Percentiles rank a stretch among this genome's conserved stretches.
phyloP scores from a whole-genome alignment of 2,797 vertebrate genomes.

The Serranus cabrilla region DNA sequence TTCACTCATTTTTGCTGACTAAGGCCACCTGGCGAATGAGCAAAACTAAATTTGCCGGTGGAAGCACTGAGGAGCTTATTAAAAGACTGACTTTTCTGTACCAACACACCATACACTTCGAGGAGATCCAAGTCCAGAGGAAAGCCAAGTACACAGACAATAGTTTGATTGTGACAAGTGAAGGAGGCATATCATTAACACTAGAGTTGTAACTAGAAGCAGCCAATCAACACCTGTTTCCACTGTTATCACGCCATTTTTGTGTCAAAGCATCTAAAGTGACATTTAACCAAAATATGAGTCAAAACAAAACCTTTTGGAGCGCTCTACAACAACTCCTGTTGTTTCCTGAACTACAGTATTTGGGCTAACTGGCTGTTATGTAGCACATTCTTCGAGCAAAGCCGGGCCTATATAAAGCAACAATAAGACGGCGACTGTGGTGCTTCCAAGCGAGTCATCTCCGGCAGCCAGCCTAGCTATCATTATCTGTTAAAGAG shows the following conservation, averaged over 20 bases:
- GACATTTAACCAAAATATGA: constrained; percentile 52
- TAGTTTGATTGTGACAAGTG: constrained; percentile 43
- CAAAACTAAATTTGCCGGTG: background rate
- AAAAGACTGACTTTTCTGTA: background rate
- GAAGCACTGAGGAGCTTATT: constrained; percentile 1
- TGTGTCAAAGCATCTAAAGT: constrained; percentile 46
- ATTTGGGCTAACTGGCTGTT: constrained; percentile 22
- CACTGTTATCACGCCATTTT: constrained; percentile 33
- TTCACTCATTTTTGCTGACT: background rate
- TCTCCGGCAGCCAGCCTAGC: constrained; percentile 93
- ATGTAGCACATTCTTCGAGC: constrained; percentile 17
- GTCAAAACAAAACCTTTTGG: constrained; percentile 23
- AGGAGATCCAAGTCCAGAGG: constrained; percentile 34
- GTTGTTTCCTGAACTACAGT: constrained; percentile 39
- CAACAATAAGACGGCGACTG: constrained; percentile 66
- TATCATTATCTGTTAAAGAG: constrained; percentile 99
- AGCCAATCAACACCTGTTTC: constrained; percentile 74
- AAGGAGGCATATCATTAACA: constrained; percentile 67
- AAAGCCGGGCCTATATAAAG: constrained; percentile 66
- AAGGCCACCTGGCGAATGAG: background rate
- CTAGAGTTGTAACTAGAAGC: constrained; percentile 50
- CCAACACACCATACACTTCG: background rate
- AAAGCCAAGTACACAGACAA: constrained; percentile 57
- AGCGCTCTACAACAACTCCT: background rate
- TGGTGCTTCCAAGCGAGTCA: constrained; percentile 87